Base-by-base conservation (phyloP, 2,797 vertebrate species). In the Sebastes taczanowskii region DNA sequence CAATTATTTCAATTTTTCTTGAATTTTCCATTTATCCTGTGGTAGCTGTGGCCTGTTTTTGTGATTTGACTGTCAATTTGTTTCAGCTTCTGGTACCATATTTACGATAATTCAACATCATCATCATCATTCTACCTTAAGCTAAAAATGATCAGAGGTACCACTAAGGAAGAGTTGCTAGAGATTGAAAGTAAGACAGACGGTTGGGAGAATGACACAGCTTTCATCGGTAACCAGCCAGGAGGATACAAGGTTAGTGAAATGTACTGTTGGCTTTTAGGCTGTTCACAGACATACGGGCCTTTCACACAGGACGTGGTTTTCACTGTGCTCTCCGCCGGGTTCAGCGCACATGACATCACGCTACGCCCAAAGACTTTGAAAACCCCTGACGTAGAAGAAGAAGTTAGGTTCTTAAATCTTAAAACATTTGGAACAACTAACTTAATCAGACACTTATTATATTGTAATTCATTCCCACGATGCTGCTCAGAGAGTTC, bases 51-150 rank as follows among this genome's bases (percentile, higher is more conserved):
- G 4, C 13, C 23, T 64, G 23, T 55, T 67, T 80, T 72, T 74
- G 1, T 62, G 23, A 62, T 52, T 27, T 83, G 25, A 34, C 29
- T 69, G 30, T 71, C 35, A 8, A 63, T 88, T 18, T 88, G 2
- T 92, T 93, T 77, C 85, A 96, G 96, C 23, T 96, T 96, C 86
- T 96, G 95, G 95, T 96, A 95, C 84, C 75, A 95, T 76, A 88
- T 95, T 73, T 29, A 87, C 76, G 18, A 81, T 23, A 3, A 23
- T 0, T 42, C 32, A 5, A 32, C 52, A 14, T 1, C 6, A 1
- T 5, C 49, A 1, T 46, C 46, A 18, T 4, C 1, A n/a, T 1
- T 80, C 30, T 0, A 1, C 10, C 22, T 96, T 22, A 6, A n/a
- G 27, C 9, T 96, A 53, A 84, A 27, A 22, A 52, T 94, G 74